Evolutionary conservation across 1,140 invertebrate species (phyloP), one percentile per base, ranked within the genome.

Genomic region (Philotrypesis tridentata): DNA sequence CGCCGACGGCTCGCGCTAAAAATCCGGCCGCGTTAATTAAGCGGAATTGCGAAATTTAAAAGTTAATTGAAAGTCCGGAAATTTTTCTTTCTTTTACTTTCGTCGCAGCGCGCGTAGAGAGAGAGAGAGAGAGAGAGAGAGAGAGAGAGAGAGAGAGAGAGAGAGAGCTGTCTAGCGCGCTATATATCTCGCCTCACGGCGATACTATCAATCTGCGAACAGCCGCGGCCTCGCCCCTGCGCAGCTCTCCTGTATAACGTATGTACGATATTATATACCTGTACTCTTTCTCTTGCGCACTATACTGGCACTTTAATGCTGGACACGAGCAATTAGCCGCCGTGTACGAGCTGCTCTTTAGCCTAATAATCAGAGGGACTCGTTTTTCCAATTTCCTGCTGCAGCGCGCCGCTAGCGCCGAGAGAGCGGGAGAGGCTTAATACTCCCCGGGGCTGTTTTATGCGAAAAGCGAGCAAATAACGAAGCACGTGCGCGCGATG

Each of bases 301-400:
- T 23, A 37, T 33, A 61, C 60, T 61, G 37, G 73, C 73, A 29
- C 71, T 73, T 73, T 75, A 75, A 63, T 61, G 23, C 73, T 8
- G 27, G 43, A 6, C n/a, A n/a, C 14, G 75, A 68, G 75, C 63
- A 77, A 77, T 77, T 77, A 77, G 75, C 40, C 1, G 65, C 25
- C n/a, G n/a, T 23, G 55, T 60, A 76, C 29, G 33, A 61, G 72
- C 48, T 65, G 63, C 63, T 43, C 75, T 77, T 77, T 77, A 77
- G 75, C 37, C 75, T 67, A 77, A 77, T 77, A 67, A 77, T 77
- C 63, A 21, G 48, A 33, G 29, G 4, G 17, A 65, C 74, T 77
- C 75, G 75, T 77, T 77, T 77, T 77, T 77, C 75, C 63, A 77
- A 65, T 77, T 77, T 77, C 75, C 75, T 77, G 60, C 37, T n/a